These are phyloP conservation scores for Gonatopus flavifemur DNA, from an alignment of 1,140 invertebrate genomes.

Conservation along the genomic window DNA sequence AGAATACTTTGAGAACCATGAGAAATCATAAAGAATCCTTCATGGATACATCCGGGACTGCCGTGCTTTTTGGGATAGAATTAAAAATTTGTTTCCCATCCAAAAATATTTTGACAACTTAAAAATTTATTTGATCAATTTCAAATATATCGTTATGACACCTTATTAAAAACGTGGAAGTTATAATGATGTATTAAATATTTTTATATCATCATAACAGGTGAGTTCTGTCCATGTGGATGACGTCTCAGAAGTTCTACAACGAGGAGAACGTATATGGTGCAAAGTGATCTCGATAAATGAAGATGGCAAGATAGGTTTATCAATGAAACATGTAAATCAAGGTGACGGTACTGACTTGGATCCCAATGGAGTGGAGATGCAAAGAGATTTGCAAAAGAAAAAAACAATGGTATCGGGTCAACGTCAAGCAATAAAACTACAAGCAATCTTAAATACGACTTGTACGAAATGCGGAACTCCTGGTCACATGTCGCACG, in stretches of 20 bases:
- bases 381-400: conserved; percentile 48
- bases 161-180: too few relatives aligned
- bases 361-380: conserved; percentile 54
- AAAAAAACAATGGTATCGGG: conserved; percentile 31
- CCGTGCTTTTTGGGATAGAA: too few relatives aligned
- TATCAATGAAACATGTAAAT: conserved; percentile 57
- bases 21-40: too few relatives aligned
- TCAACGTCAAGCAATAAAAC: conserved; percentile 43
- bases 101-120: too few relatives aligned
- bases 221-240: conserved; percentile 46
- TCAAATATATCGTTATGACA: too few relatives aligned
- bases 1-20: too few relatives aligned
- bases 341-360: conserved; percentile 54
- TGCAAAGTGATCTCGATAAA: conserved; percentile 52
- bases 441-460: conserved; percentile 53
- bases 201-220: conserved; percentile 23
- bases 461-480: conserved; percentile 54
- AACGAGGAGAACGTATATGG: conserved; percentile 52
- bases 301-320: conserved; percentile 53
- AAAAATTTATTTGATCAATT: too few relatives aligned
- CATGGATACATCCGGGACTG: too few relatives aligned
- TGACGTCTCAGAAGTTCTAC: conserved; percentile 49
- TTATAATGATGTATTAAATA: background rate
- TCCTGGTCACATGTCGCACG: conserved; percentile 49
- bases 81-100: too few relatives aligned